Base-by-base conservation (phyloP, 2,113 vertebrate species). In the Protobothrops mucrosquamatus region DNA sequence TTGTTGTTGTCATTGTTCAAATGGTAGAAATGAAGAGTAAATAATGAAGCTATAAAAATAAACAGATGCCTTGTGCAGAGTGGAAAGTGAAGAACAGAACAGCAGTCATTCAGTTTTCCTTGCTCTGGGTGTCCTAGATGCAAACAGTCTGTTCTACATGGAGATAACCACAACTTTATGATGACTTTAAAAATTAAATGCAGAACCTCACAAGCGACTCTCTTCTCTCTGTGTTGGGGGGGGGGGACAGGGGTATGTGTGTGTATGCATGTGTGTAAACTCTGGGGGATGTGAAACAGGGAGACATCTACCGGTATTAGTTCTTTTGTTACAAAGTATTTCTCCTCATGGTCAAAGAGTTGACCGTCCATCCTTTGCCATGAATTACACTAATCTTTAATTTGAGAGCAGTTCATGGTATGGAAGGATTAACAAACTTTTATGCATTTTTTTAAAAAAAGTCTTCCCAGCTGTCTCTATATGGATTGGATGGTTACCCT, bases 11-110 rank as follows among this genome's bases (percentile, higher is more conserved):
- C 93, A 2, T 55, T 2, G 1, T 92, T 93, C 93, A 95, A 85
- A 48, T 94, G 51, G 93, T 56, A 94, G n/a, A 57, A 92, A 97
- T 95, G 94, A 96, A 94, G 81, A 55, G 89, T 95, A 96, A 97
- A 96, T 94, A 96, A 93, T 95, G n/a, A 96, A 95, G 91, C 46
- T 85, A 94, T 95, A 95, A 93, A 94, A 92, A 90, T 88, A 91
- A 92, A 88, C 95, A 97, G 94, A 94, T 96, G 94, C 69, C 93
- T 95, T 59, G 43, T 43, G 55, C 0, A 92, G 92, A 89, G 92
- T 93, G 94, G 91, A 93, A 96, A 96, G 91, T 96, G 95, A 96
- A n/a, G 95, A 96, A 92, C 26, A 87, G 86, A 93, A 26, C 92
- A 95, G 89, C 94, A 94, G 85, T 92, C 93, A 59, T 92, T 88